Evolutionary conservation across 2,113 vertebrate species (phyloP), one percentile per base, ranked within the genome.

Genomic region (Pluvianellus socialis): DNA sequence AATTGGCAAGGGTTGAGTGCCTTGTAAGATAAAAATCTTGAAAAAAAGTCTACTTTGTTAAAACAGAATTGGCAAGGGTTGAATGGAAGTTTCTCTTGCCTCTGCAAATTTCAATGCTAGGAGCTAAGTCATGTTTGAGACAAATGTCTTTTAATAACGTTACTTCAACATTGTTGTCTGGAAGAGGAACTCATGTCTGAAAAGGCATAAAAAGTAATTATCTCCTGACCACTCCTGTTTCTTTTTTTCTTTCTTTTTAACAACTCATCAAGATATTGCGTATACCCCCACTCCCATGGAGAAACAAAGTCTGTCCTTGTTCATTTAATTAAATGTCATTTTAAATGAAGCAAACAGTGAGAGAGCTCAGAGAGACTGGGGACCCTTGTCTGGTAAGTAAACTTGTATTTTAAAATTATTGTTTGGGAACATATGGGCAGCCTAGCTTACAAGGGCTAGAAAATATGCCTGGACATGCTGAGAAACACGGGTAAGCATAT

Each of bases 321-420:
- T 93, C 79, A 88, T 94, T 97, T 97, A 97, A 97, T 97, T 97
- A 97, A 97, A 97, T 96, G 96, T 96, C 97, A 96, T 95, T 94
- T 96, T 96, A 97, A 98, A 97, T 97, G 95, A 97, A 96, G 91
- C 66, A 73, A 97, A 91, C 87, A 81, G 82, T 15, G 44, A 77
- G 91, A 95, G 79, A 75, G 35, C 61, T 92, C 74, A 63, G 73
- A 90, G 88, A 87, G 53, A 58, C 55, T 30, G 49, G 55, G 76
- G 76, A 95, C 72, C 52, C 85, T 68, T 82, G 50, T 80, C 92
- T 92, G 49, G 63, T 95, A 82, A 86, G 79, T 85, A 94, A 96
- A 93, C 93, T 86, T 92, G 30, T 88, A 50, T 79, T 95, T 94
- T 88, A 87, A 89, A 96, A 90, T 7, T 9, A 90, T 75, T 94